These are phyloP conservation scores for Cataglyphis cursor DNA, from an alignment of 2,888 invertebrate genomes.

Conservation along the genomic window DNA sequence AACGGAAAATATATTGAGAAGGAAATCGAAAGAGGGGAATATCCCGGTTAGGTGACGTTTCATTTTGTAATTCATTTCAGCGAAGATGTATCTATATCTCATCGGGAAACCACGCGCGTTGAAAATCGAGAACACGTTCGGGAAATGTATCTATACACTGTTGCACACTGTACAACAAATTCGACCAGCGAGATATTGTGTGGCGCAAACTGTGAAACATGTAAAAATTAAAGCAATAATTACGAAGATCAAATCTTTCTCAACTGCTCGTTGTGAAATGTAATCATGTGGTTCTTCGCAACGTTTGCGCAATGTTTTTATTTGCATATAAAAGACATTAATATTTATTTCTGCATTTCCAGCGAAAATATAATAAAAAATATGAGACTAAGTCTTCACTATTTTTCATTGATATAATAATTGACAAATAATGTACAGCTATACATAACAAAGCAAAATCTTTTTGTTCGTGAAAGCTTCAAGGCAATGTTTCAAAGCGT, in stretches of 20 bases:
- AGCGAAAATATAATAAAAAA: background rate
- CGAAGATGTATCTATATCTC: conserved; percentile 21
- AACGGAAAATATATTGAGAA: conserved; percentile 28
- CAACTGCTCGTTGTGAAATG: background rate
- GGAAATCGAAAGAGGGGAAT: conserved; percentile 35
- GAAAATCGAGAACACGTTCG: conserved; percentile 22
- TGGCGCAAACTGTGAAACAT: conserved; percentile 5
- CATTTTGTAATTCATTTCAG: conserved; percentile 36
- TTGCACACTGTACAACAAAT: conserved; percentile 13
- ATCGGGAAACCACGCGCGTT: background rate
- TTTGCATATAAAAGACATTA: background rate
- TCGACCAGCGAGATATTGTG: background rate
- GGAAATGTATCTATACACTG: background rate
- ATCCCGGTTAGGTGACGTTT: conserved; percentile 18
- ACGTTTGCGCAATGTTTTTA: background rate
- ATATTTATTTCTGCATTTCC: background rate
- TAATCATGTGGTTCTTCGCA: background rate
- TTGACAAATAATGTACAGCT: background rate
- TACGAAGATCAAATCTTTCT: conserved; percentile 4
- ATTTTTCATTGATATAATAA: background rate
- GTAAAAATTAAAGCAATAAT: conserved; percentile 32
- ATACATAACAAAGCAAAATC: background rate
- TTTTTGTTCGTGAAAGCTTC: background rate
- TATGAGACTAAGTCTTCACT: background rate
- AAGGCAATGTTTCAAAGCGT: too few species aligned